These are phyloP conservation scores for Ethmia dodecea DNA, from an alignment of 2,888 invertebrate genomes.

Conservation along the genomic window DNA sequence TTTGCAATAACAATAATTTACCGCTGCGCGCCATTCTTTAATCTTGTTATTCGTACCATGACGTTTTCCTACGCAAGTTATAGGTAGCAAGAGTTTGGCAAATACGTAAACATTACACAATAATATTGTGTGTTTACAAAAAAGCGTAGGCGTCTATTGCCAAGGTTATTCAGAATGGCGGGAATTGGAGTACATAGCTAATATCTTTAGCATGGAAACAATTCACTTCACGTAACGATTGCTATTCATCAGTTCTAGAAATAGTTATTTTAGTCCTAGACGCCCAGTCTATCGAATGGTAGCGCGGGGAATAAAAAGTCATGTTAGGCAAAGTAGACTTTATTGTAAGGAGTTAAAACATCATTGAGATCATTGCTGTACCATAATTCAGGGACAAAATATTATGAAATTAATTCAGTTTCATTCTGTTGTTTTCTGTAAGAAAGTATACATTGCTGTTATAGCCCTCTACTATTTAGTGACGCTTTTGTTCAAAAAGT, in stretches of 20 bases:
- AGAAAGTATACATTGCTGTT: background rate
- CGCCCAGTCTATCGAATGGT: conserved; percentile 40
- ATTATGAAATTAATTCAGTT: conserved; percentile 12
- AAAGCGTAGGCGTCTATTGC: conserved; percentile 50
- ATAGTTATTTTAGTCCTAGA: conserved; percentile 28
- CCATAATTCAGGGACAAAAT: conserved; percentile 33
- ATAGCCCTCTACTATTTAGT: too few relatives aligned
- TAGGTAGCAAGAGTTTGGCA: too few relatives aligned
- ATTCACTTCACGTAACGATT: conserved; percentile 10
- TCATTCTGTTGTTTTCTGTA: background rate
- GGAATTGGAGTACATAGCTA: conserved; percentile 40
- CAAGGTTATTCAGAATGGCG: conserved; percentile 64
- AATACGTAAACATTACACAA: conserved; percentile 11
- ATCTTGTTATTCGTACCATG: background rate
- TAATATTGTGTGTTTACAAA: conserved; percentile 40
- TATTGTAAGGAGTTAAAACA: background rate
- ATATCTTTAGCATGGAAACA: conserved; percentile 14
- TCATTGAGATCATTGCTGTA: too few relatives aligned
- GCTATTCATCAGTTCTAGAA: conserved; percentile 18
- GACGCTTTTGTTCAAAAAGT: too few relatives aligned
- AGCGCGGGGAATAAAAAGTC: background rate
- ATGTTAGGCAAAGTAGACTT: background rate
- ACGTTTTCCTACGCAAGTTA: background rate
- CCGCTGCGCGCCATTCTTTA: background rate
- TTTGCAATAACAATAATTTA: background rate